Evolutionary conservation across 2,888 invertebrate species (phyloP), one percentile per base, ranked within the genome.

Genomic region (Elegia similella): DNA sequence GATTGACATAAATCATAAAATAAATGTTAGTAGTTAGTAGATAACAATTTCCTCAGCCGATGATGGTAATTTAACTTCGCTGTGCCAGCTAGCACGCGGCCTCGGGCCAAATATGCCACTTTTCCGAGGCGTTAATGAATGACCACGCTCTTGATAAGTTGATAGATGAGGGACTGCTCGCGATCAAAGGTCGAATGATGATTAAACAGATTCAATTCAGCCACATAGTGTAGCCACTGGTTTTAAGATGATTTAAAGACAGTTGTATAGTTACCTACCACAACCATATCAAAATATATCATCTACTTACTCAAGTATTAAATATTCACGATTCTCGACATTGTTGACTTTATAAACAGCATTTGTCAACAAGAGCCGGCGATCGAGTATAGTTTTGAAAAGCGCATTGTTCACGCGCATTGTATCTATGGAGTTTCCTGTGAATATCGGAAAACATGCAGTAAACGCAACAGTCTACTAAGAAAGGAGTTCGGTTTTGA

Each of bases 401-500:
- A 16, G 7, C 13, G 29, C 29, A 42, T 55, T 23, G 55, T 44
- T 44, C 53, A 55, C 30, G 55, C 58, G 2, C 38, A n/a, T 12
- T 47, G 47, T 38, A 56, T 55, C 53, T 3, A 17, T 32, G 6
- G 47, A 42, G 48, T 53, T 59, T 59, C 59, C 69, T 70, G 72
- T 68, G 69, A 70, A 73, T 71, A 76, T 75, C 76, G 71, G 77
- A 80, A 76, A 82, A 81, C 76, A 76, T 78, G 76, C 78, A 82
- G 77, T 76, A 77, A 80, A 79, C 80, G 85, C 84, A 85, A 84
- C 78, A 73, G 79, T 76, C 76, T 70, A 76, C 86, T 90, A 84
- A 81, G 90, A 89, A 91, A 90, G 91, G 90, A 88, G 89, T 82
- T 88, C 76, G 82, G 88, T 89, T 91, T 91, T 90, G 89, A 90